Conservation (phyloP, 2,888 invertebrate genomes). For the Hoplodrina blanda region DNA sequence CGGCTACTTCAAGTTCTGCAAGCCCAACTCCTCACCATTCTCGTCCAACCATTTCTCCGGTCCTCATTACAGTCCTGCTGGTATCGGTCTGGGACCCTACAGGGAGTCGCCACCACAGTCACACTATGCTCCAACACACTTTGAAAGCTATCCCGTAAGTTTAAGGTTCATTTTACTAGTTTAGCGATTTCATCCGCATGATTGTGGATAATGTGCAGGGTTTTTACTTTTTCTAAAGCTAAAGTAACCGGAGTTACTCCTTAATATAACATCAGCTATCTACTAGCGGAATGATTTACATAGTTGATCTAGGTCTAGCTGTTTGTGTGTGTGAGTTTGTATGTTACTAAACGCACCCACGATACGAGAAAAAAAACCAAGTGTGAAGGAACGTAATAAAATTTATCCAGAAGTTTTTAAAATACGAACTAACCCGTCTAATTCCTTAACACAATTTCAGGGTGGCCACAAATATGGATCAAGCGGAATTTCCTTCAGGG, state of each 20-base stretch:
- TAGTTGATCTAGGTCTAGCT: too few species aligned
- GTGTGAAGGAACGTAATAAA: too few species aligned
- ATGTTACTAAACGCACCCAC: too few species aligned
- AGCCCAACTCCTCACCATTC: conserved; percentile 92
- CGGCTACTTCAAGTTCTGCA: conserved; percentile 96
- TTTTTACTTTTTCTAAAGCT: too few species aligned
- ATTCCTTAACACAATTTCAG: conserved; percentile 62
- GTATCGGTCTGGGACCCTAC: conserved; percentile 93
- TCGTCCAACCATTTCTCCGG: conserved; percentile 86
- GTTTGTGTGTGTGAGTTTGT: too few species aligned
- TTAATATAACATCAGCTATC: too few species aligned
- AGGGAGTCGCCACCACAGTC: conserved; percentile 79
- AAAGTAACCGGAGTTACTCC: too few species aligned
- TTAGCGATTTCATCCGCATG: too few species aligned
- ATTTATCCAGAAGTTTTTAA: too few species aligned
- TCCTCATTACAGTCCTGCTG: conserved; percentile 94
- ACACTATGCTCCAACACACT: conserved; percentile 84
- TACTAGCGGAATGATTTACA: too few species aligned
- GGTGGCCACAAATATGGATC: conserved; percentile 84
- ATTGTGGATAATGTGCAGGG: too few species aligned
- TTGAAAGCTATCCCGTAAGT: conserved; percentile 86
- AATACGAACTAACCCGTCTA: not conserved
- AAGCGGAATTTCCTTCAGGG: conserved; percentile 92
- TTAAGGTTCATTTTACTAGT: not conserved
- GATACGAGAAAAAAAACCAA: too few species aligned